These are phyloP conservation scores for Eupeodes corollae DNA, from an alignment of 1,140 invertebrate genomes.

Conservation along the genomic window DNA sequence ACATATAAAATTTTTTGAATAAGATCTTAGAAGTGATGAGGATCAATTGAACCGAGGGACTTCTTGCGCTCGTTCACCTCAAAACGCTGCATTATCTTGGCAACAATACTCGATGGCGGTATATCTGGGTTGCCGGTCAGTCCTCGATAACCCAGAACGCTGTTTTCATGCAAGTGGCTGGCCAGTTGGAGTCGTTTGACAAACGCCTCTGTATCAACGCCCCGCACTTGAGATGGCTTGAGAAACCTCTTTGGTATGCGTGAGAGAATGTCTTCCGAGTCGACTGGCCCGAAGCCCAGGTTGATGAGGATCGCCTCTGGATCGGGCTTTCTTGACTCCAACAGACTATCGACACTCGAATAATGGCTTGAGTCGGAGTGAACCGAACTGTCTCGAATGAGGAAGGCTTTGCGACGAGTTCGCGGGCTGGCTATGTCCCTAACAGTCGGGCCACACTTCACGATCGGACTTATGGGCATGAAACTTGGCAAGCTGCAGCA, in stretches of 20 bases:
- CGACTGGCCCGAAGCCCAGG: constrained; percentile 48
- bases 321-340: constrained; percentile 54
- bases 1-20: no score
- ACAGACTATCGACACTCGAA: constrained; percentile 57
- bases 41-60: constrained; percentile 28
- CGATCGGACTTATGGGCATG: no score
- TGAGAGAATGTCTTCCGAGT: constrained; percentile 38
- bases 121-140: constrained; percentile 42
- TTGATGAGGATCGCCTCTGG: constrained; percentile 57
- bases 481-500: no score
- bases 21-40: no score
- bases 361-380: constrained; percentile 58
- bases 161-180: constrained; percentile 46
- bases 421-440: constrained; percentile 1
- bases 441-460: no score
- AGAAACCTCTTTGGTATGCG: constrained; percentile 53
- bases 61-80: constrained; percentile 35
- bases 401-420: constrained; percentile 18
- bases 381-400: constrained; percentile 47
- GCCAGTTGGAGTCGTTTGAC: constrained; percentile 47
- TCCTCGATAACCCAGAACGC: constrained; percentile 52
- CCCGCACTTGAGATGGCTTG: constrained; percentile 48
- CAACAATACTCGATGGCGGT: constrained; percentile 32
- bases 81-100: constrained; percentile 35
- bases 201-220: constrained; percentile 49